Conservation (phyloP, 2,113 vertebrate species). For the Chitala chitala region DNA sequence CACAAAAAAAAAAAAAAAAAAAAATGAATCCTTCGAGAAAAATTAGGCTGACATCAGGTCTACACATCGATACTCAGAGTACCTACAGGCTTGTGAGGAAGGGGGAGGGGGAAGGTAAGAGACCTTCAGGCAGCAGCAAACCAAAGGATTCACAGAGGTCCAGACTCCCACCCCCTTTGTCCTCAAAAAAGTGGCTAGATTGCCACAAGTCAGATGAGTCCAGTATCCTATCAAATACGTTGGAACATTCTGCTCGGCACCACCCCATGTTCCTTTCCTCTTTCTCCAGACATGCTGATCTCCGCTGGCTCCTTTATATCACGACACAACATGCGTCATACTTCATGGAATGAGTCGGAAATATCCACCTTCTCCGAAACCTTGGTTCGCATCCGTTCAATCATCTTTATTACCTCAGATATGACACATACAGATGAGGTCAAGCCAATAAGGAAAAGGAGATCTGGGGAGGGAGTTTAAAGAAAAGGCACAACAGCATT, state of each 20-base stretch:
- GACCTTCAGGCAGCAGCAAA: slow-evolving; percentile 40
- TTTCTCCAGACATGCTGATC: background rate
- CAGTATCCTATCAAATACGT: background rate
- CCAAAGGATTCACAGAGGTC: slow-evolving; percentile 16
- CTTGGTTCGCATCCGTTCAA: slow-evolving; percentile 74
- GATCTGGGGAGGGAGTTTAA: slow-evolving; percentile 65
- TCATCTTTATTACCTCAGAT: slow-evolving; percentile 85
- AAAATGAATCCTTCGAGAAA: slow-evolving; percentile 10
- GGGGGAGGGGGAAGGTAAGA: too few species aligned
- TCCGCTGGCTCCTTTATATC: background rate
- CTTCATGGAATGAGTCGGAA: slow-evolving; percentile 79
- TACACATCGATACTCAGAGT: slow-evolving; percentile 17
- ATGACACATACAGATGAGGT: slow-evolving; percentile 92
- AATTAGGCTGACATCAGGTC: slow-evolving; percentile 11
- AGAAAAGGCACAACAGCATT: background rate
- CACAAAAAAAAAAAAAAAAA: slow-evolving; percentile 18
- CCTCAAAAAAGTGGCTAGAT: slow-evolving; percentile 4
- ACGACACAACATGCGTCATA: slow-evolving; percentile 86
- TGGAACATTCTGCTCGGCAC: background rate
- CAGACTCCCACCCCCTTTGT: background rate
- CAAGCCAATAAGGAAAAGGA: slow-evolving; percentile 85
- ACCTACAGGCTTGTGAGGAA: background rate
- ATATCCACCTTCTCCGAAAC: slow-evolving; percentile 62
- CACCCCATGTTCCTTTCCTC: background rate
- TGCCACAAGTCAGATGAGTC: slow-evolving; percentile 9